Percentiles rank a stretch among this genome's conserved stretches.
Evolutionary conservation across 2,797 vertebrate species (phyloP).

Genomic region (Rhyacichthys aspro): DNA sequence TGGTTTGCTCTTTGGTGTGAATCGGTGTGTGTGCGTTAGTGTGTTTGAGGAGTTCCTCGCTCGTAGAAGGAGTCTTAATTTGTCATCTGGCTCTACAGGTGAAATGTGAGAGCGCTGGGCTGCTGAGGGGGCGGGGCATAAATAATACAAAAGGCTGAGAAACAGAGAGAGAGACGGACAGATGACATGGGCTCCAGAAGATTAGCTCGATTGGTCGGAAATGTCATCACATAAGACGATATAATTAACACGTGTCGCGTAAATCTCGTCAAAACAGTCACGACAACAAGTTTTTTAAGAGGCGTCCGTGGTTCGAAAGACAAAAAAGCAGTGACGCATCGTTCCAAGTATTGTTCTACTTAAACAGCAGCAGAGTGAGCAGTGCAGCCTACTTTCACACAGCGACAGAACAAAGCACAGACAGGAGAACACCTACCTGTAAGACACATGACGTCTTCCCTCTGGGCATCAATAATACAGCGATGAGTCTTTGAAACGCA

Average conservation of each 20-base stretch:
- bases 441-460: constrained; percentile 69
- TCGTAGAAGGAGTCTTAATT: constrained; percentile 82
- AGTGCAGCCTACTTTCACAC: constrained; percentile 61
- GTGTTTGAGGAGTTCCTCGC: constrained; percentile 60
- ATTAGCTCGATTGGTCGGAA: constrained; percentile 40
- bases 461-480: constrained; percentile 63
- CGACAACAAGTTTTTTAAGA: too few species aligned
- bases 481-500: constrained; percentile 47
- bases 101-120: constrained; percentile 68
- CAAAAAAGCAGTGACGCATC: constrained; percentile 12
- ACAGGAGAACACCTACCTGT: constrained; percentile 88
- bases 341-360: constrained; percentile 21
- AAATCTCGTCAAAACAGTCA: neutral
- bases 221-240: constrained; percentile 30
- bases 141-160: constrained; percentile 76
- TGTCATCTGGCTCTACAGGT: constrained; percentile 78
- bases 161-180: constrained; percentile 41
- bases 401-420: constrained; percentile 78
- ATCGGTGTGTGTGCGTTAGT: constrained; percentile 12
- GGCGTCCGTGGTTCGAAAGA: neutral
- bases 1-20: constrained; percentile 21
- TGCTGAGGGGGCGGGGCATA: constrained; percentile 74
- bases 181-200: constrained; percentile 29
- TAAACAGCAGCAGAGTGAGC: constrained; percentile 26
- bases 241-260: neutral